A percentile compares a stretch with the other conserved stretches of the same genome.
phyloP scores from a whole-genome alignment of 2,113 vertebrate genomes.

The Chloroceryle aenea region DNA sequence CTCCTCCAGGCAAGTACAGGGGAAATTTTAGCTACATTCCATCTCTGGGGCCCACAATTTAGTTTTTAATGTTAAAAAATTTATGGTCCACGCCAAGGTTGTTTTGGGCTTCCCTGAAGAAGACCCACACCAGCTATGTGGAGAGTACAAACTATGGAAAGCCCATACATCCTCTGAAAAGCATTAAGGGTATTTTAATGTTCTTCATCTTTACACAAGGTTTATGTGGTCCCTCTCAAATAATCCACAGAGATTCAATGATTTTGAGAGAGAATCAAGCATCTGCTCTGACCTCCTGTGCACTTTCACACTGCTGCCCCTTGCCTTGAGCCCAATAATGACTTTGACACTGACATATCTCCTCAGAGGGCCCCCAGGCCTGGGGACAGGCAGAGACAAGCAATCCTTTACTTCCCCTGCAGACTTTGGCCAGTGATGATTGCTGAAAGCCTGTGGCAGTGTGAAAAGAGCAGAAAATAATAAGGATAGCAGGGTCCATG shows the following conservation, averaged over 20 bases:
- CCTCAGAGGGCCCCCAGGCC: neutral
- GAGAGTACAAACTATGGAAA: neutral
- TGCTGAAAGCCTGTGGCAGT: slow-evolving; percentile 2
- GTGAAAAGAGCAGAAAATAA: slow-evolving; percentile 50
- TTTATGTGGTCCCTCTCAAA: neutral
- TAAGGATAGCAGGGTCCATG: neutral
- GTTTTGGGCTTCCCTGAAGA: neutral
- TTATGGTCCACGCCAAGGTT: neutral
- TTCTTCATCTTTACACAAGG: neutral
- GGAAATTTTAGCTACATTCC: neutral
- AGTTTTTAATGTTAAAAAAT: neutral
- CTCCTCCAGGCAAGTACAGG: neutral
- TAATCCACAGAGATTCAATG: neutral
- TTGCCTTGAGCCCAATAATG: neutral
- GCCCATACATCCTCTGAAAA: neutral
- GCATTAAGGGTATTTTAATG: neutral
- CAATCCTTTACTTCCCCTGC: neutral
- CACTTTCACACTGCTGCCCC: neutral
- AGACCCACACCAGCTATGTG: neutral
- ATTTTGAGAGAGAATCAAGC: neutral
- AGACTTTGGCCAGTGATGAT: neutral
- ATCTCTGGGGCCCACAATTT: neutral
- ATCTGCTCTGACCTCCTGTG: neutral
- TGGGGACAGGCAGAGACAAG: neutral
- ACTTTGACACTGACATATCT: neutral